These are phyloP conservation scores for Sphyrna mokarran DNA, from an alignment of 2,113 vertebrate genomes.

Conservation along the genomic window DNA sequence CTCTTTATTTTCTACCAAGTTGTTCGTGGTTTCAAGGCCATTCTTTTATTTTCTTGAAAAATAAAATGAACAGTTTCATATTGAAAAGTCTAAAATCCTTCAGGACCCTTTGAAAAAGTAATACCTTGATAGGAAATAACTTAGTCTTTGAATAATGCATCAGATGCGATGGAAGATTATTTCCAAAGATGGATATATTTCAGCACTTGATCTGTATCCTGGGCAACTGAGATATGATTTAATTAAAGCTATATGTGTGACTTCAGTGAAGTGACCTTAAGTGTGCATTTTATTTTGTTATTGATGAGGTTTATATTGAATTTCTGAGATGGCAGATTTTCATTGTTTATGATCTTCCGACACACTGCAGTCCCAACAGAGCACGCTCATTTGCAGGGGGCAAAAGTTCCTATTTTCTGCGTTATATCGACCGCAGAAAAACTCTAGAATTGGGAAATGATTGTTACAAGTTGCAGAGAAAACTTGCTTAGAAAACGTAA, in stretches of 20 bases:
- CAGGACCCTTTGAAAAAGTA: neutral
- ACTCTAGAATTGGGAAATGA: neutral
- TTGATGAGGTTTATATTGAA: neutral
- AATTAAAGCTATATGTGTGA: neutral
- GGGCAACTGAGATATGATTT: neutral
- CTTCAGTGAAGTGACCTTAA: neutral
- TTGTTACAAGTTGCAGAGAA: neutral
- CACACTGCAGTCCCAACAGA: neutral
- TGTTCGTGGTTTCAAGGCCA: neutral
- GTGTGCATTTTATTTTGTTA: neutral
- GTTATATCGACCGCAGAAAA: neutral
- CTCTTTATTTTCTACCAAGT: neutral
- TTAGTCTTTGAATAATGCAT: neutral
- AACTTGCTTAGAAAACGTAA: neutral
- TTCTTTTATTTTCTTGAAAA: neutral
- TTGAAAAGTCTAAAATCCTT: neutral
- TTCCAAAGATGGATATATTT: constrained; percentile 17
- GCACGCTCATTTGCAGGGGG: too few species aligned
- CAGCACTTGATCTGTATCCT: neutral
- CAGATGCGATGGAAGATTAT: neutral
- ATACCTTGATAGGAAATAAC: neutral
- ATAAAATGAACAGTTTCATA: neutral
- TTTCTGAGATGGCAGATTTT: neutral
- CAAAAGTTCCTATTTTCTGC: neutral
- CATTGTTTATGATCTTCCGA: neutral